phyloP scores from a whole-genome alignment of 2,797 vertebrate genomes.

The Anomalospiza imberbis region DNA sequence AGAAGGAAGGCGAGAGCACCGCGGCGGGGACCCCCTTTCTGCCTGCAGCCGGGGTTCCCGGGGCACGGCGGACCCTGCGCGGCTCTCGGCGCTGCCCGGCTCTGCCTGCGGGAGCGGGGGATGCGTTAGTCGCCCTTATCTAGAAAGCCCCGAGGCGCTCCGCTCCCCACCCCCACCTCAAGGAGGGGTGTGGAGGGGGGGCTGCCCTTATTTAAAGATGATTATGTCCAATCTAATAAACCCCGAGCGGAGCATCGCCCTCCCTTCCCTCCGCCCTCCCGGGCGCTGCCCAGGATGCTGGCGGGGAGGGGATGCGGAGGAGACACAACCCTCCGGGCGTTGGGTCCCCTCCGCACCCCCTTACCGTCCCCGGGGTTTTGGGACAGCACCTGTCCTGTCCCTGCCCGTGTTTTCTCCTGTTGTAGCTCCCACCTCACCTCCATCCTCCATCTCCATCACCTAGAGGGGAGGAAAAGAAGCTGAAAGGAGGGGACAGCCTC shows the following conservation, averaged over 20 bases:
- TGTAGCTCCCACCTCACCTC: constrained; percentile 54
- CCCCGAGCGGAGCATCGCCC: constrained; percentile 68
- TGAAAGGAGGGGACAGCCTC: not conserved
- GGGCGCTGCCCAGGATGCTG: constrained; percentile 42
- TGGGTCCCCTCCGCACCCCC: not conserved
- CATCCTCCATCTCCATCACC: constrained; percentile 50
- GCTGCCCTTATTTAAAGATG: constrained; percentile 65
- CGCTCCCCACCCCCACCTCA: constrained; percentile 16
- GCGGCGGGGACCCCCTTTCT: constrained; percentile 28
- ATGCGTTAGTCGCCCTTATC: constrained; percentile 60
- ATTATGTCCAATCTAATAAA: constrained; percentile 77
- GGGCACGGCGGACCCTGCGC: not conserved
- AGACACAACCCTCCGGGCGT: not conserved
- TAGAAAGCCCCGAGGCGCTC: constrained; percentile 53
- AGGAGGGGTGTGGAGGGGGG: constrained; percentile 40
- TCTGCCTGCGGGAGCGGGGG: constrained; percentile 40
- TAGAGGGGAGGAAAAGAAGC: not conserved
- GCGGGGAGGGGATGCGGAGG: not conserved
- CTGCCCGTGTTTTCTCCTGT: constrained; percentile 55
- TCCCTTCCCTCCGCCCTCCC: constrained; percentile 68
- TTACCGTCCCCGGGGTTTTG: not conserved
- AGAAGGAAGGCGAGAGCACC: not conserved
- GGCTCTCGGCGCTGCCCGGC: not conserved
- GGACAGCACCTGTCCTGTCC: constrained; percentile 43
- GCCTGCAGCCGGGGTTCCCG: constrained; percentile 9